phyloP scores from a whole-genome alignment of 30 jellyfish, hydroid and myxozoan genomes.

The Nemopilema nomurai region DNA sequence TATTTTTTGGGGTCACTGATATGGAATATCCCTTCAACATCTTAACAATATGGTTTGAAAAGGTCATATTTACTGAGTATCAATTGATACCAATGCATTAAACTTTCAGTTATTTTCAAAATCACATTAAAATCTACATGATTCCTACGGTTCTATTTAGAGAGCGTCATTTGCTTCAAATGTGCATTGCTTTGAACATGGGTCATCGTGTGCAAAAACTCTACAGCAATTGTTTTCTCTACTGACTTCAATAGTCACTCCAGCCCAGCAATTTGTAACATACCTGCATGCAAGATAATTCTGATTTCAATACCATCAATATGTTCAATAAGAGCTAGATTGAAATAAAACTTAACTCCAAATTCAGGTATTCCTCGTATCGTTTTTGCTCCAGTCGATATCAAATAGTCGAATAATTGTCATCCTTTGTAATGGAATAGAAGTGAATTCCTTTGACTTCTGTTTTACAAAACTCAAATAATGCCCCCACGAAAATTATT shows the following conservation, averaged over 20 bases:
- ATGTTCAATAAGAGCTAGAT: background rate
- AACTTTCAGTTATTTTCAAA: too few species aligned
- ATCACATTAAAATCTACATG: too few species aligned
- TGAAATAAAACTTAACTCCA: constrained; percentile 4
- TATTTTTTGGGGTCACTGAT: too few species aligned
- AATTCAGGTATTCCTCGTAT: background rate
- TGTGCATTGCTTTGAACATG: background rate
- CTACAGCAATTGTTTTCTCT: background rate
- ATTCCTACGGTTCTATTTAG: too few species aligned
- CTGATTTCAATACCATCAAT: background rate
- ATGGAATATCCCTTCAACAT: too few species aligned
- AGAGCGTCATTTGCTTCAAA: background rate
- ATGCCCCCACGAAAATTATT: constrained; percentile 25
- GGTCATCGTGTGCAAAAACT: too few species aligned
- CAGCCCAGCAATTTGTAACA: constrained; percentile 44
- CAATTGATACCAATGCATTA: too few species aligned
- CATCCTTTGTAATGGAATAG: constrained; percentile 20
- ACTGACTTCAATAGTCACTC: constrained; percentile 12
- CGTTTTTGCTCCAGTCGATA: constrained; percentile 19
- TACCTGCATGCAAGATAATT: constrained; percentile 18
- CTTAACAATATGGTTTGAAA: too few species aligned
- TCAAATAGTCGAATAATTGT: background rate
- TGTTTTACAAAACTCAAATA: too few species aligned
- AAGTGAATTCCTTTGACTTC: too few species aligned
- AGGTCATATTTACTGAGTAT: too few species aligned